Evolutionary conservation across 1,140 invertebrate genomes (phyloP).

Genomic region (Sarcophaga bullata): DNA sequence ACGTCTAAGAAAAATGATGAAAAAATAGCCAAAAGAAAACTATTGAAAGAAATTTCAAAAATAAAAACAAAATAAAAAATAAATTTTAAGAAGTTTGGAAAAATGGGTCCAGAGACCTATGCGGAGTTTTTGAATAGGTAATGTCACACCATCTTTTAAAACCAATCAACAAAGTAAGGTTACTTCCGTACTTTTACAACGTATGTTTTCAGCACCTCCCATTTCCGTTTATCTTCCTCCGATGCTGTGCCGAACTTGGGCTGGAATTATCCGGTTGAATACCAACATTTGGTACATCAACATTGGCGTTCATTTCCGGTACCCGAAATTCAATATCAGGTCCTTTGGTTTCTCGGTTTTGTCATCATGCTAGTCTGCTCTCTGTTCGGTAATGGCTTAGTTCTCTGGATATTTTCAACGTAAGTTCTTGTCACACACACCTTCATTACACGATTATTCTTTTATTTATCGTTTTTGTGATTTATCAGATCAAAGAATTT

Average conservation of each 20-base stretch:
- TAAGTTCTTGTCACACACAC: constrained; percentile 68
- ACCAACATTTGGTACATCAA: constrained; percentile 75
- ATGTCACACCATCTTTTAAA: no score
- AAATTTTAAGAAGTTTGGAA: background rate
- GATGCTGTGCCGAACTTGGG: constrained; percentile 66
- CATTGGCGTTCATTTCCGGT: constrained; percentile 78
- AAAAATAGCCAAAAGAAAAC: constrained; percentile 13
- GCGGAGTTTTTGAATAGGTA: constrained; percentile 23
- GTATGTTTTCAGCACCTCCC: background rate
- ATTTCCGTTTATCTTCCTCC: background rate
- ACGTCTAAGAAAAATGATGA: background rate
- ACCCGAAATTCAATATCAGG: constrained; percentile 78
- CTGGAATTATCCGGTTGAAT: constrained; percentile 77
- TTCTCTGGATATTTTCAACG: constrained; percentile 85
- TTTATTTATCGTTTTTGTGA: constrained; percentile 43
- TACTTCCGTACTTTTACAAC: no score
- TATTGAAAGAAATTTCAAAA: background rate
- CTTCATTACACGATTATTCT: background rate
- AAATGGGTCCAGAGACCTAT: constrained; percentile 33
- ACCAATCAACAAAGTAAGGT: no score
- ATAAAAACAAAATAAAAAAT: background rate
- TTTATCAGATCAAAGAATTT: constrained; percentile 73
- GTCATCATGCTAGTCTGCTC: constrained; percentile 76
- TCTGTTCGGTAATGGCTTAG: constrained; percentile 80
- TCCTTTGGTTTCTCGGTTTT: constrained; percentile 78